A percentile compares a stretch with the other conserved stretches of the same genome.
These are phyloP conservation scores for Caprella mutica DNA, from an alignment of 2,888 invertebrate species.

Conservation along the genomic window DNA sequence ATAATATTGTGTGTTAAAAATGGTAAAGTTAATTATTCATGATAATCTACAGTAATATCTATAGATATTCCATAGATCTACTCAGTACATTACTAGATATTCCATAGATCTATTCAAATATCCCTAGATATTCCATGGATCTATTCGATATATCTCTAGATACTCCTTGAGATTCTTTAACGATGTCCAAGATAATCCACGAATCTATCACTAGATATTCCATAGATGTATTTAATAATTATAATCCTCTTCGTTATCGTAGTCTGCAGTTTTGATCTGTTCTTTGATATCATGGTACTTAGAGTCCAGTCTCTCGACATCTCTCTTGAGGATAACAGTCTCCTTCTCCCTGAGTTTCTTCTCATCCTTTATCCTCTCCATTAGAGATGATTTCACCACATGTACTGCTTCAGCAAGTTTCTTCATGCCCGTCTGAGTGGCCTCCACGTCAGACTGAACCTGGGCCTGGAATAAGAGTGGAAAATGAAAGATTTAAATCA, in stretches of 20 bases:
- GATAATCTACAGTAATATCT: too few relatives aligned
- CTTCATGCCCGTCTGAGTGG: slow-evolving; percentile 32
- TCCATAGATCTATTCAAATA: too few relatives aligned
- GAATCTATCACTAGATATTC: too few relatives aligned
- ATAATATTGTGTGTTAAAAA: too few relatives aligned
- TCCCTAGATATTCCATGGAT: too few relatives aligned
- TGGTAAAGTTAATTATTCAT: too few relatives aligned
- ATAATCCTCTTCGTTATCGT: neutral
- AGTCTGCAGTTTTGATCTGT: slow-evolving; percentile 42
- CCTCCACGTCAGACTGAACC: slow-evolving; percentile 32
- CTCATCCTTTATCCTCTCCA: slow-evolving; percentile 29
- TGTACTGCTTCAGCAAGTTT: slow-evolving; percentile 33
- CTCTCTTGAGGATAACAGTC: slow-evolving; percentile 12
- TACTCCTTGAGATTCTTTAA: too few relatives aligned
- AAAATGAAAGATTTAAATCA: neutral
- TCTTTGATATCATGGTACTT: slow-evolving; percentile 44
- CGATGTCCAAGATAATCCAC: too few relatives aligned
- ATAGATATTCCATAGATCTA: too few relatives aligned
- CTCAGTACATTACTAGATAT: too few relatives aligned
- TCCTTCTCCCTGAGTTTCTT: slow-evolving; percentile 22
- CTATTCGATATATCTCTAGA: too few relatives aligned
- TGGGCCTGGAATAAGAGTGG: slow-evolving; percentile 19
- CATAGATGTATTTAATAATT: too few relatives aligned
- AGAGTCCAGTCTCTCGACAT: slow-evolving; percentile 29
- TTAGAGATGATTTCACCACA: slow-evolving; percentile 25